phyloP scores from a whole-genome alignment of 2,797 vertebrate genomes.

The Oryzias sinensis region DNA sequence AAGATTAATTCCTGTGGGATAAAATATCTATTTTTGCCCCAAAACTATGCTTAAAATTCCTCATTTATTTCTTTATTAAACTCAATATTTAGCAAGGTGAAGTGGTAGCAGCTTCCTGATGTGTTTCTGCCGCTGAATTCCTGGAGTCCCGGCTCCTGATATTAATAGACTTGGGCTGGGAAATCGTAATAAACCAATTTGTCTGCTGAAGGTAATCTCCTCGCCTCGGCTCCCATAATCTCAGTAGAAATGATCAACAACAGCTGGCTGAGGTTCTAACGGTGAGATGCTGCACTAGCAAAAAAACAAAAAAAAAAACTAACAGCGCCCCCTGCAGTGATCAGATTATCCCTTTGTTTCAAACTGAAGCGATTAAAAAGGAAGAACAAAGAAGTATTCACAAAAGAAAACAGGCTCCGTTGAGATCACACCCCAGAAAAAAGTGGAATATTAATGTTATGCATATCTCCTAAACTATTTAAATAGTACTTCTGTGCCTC shows the following conservation, averaged over 20 bases:
- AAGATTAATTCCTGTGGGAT: conserved; percentile 14
- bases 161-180: conserved; percentile 34
- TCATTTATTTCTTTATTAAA: conserved; percentile 9
- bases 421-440: too few species aligned
- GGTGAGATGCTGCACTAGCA: conserved; percentile 36
- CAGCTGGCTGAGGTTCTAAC: conserved; percentile 34
- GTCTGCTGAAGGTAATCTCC: conserved; percentile 55
- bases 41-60: not conserved
- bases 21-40: not conserved
- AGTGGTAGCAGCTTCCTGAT: not conserved
- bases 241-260: conserved; percentile 39
- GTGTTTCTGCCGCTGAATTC: conserved; percentile 13
- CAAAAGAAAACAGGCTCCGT: too few species aligned
- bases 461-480: too few species aligned
- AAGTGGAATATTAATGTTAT: too few species aligned
- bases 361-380: too few species aligned
- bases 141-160: conserved; percentile 13
- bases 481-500: too few species aligned
- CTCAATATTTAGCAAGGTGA: not conserved
- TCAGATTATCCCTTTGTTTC: conserved; percentile 24
- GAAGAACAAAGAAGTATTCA: too few species aligned
- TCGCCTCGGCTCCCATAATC: too few species aligned
- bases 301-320: conserved; percentile 30
- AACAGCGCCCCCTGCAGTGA: conserved; percentile 38
- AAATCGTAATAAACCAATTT: conserved; percentile 53